Base-by-base conservation (phyloP, 2,113 vertebrate genomes). In the Labeo rohita region DNA sequence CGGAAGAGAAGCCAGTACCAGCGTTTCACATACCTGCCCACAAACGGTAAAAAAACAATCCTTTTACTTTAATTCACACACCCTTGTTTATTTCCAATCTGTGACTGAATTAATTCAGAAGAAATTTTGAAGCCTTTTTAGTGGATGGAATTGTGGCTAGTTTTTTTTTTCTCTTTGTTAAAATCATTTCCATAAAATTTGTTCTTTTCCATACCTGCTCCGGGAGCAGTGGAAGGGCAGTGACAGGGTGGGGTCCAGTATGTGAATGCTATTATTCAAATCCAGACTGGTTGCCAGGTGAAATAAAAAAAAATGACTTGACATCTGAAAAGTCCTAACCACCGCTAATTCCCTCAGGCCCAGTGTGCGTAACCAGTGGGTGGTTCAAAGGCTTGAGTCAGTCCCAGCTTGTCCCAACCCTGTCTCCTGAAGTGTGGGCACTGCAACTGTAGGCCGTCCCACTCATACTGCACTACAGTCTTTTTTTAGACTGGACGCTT, bases 1-100 rank as follows among this genome's bases (percentile, higher is more conserved):
- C 95, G 98, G 91, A 99, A 99, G 96, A 96, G 97, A 90, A 99
- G 98, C 95, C 98, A 99, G 91, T 96, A 94, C 93, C 98, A 99
- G 90, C 95, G 94, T 91, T 99, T 99, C 95, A 98, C 96, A 91
- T 99, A 97, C 94, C 97, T 99, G 86, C 97, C 98, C 85, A 95
- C 96, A 85, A 97, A 97, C 84, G 98, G 98, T 99, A 98, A 93
- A 66, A 66, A 98, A 92, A 66, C 8, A 23, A 8, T 66, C 34
- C 34, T 61, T 13, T 59, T 8, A 11, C 65, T 54, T 85, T 52
- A 49, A 65, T 78, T 66, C 28, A 50, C 16, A 4, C 63, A 28
- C 36, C 4, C 39, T 82, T 18, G 6, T 70, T 63, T 61, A 61
- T 70, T 54, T 70, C 45, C 16, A 80, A 39, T 65, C 59, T 80